Conservation (phyloP, 2,113 vertebrate species). For the Cheilinus undulatus region DNA sequence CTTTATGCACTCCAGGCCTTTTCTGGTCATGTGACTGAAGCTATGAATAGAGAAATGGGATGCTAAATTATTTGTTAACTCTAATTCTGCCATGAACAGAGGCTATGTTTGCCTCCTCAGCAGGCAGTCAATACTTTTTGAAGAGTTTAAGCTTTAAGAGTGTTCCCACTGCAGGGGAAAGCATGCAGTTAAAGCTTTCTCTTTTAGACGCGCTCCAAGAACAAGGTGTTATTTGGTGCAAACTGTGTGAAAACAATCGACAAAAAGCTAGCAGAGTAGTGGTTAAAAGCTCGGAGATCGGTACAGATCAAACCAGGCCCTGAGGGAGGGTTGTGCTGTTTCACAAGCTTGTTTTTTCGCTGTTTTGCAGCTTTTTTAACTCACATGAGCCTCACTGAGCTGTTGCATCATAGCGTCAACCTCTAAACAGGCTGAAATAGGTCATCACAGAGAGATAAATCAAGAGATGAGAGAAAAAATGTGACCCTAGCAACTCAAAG, state of each 20-base stretch:
- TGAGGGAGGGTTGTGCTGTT: constrained; percentile 7
- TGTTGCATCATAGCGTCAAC: constrained; percentile 19
- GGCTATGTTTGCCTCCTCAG: too few species aligned
- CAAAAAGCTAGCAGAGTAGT: constrained; percentile 9
- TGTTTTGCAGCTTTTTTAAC: background rate
- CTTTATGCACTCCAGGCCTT: too few species aligned
- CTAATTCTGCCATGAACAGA: too few species aligned
- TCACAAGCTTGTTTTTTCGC: constrained; percentile 3
- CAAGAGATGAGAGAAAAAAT: constrained; percentile 5
- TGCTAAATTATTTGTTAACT: too few species aligned
- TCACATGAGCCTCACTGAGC: background rate
- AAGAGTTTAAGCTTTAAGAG: too few species aligned
- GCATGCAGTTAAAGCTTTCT: constrained; percentile 10
- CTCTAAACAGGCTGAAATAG: constrained; percentile 42
- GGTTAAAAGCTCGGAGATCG: constrained; percentile 47
- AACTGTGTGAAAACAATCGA: constrained; percentile 37
- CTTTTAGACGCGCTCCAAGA: background rate
- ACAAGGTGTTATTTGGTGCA: constrained; percentile 36
- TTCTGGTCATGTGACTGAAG: too few species aligned
- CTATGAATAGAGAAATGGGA: too few species aligned
- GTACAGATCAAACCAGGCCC: constrained; percentile 35
- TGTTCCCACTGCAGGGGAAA: too few species aligned
- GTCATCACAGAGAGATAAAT: constrained; percentile 39
- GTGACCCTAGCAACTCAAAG: constrained; percentile 22
- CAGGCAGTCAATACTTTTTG: too few species aligned